Base-by-base conservation (phyloP, 2,113 vertebrate species). In the Ictidomys tridecemlineatus region DNA sequence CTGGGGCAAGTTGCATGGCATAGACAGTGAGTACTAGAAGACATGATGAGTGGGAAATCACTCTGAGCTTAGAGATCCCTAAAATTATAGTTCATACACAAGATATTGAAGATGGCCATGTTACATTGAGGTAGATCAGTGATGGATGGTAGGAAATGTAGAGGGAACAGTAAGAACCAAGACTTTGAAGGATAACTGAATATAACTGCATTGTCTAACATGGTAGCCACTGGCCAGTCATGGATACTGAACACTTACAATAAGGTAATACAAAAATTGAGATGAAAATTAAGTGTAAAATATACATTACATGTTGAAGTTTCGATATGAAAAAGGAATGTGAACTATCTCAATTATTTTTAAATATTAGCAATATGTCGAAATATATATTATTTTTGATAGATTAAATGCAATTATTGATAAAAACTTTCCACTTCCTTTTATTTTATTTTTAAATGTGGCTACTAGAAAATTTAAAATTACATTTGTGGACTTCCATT, bases 381-480 rank as follows among this genome's bases (percentile, higher is more conserved):
- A 39, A 39, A 39, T 39, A 39, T 39, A 39, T 39, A 39, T 39
- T 39, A 39, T 39, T 39, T 39, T 39, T 39, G 39, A 39, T 39
- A 11, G 17, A 12, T 74, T 51, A 72, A 86, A 87, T 63, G 26
- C 34, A 45, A n/a, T 53, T 89, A 58, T 92, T 82, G 84, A 91
- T 96, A n/a, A 48, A 63, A 37, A 28, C 53, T 91, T 72, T 14
- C 20, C 67, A 7, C 53, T 82, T 79, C 1, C 88, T 91, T 85
- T 70, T 28, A 16, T 69, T 91, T 86, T 16, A 45, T 61, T 32
- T 90, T 78, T 7, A 30, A 83, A 77, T 85, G n/a, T 94, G 67
- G 20, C 34, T 73, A 24, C 32, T 87, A 74, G 86, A 73, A 80
- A 51, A 53, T 78, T 94, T 22, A 69, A 90, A 88, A 84, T 85